Percentiles rank a stretch among this genome's conserved stretches.
These are phyloP conservation scores for Scolopax rusticola DNA, from an alignment of 2,797 vertebrate genomes.

Conservation along the genomic window DNA sequence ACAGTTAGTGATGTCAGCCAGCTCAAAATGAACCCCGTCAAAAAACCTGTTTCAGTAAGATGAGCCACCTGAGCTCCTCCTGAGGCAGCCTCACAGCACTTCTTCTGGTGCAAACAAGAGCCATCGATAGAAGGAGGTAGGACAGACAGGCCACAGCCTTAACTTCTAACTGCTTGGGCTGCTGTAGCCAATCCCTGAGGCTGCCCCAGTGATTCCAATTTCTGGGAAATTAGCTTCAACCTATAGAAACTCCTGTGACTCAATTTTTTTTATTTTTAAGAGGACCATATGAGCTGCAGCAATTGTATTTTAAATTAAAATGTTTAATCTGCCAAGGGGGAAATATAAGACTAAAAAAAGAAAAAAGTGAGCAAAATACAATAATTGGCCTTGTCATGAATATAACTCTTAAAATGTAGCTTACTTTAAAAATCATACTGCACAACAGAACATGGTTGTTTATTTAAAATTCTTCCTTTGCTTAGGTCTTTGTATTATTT, in stretches of 20 bases:
- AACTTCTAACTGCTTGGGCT: neutral
- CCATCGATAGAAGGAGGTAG: neutral
- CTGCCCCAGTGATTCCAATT: neutral
- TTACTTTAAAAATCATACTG: neutral
- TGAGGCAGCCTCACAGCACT: neutral
- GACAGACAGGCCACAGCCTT: neutral
- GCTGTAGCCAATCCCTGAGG: neutral
- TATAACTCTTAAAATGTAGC: neutral
- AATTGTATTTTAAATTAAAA: neutral
- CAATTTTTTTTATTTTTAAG: neutral
- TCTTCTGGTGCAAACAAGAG: neutral
- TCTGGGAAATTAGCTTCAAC: neutral
- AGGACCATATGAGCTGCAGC: neutral
- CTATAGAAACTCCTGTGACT: neutral
- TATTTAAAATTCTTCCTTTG: neutral
- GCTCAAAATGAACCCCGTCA: neutral
- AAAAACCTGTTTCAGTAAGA: neutral
- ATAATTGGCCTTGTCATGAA: neutral
- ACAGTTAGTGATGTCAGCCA: neutral
- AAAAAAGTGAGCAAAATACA: neutral
- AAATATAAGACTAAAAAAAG: neutral
- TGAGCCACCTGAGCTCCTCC: neutral
- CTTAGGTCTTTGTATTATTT: neutral
- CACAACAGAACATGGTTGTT: neutral
- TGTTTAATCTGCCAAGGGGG: neutral